Evolutionary conservation across 2,888 invertebrate genomes (phyloP).

Genomic region (Synanthedon tipuliformis): DNA sequence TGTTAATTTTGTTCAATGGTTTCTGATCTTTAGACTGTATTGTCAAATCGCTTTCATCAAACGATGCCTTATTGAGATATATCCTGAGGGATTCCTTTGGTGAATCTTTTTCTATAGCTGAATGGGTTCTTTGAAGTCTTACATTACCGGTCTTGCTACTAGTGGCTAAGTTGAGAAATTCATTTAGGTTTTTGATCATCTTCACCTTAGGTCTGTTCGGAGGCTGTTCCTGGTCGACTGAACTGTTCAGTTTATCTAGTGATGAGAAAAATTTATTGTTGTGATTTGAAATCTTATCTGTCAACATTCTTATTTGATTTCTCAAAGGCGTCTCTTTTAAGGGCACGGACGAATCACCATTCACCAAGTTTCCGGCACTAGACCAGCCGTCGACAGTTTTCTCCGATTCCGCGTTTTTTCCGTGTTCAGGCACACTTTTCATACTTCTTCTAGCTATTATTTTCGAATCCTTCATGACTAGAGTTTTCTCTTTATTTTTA

Average conservation of each 20-base stretch:
- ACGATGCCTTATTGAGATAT: constrained; percentile 43
- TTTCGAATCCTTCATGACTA: constrained; percentile 27
- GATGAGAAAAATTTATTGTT: constrained; percentile 69
- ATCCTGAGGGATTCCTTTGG: constrained; percentile 44
- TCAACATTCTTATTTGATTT: constrained; percentile 49
- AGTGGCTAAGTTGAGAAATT: constrained; percentile 83
- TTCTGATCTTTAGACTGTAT: constrained; percentile 25
- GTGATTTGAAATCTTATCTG: constrained; percentile 56
- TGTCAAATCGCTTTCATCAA: constrained; percentile 34
- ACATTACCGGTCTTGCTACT: constrained; percentile 61
- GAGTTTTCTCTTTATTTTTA: constrained; percentile 15
- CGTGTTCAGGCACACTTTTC: constrained; percentile 52
- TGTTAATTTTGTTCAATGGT: constrained; percentile 26
- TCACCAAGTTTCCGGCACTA: constrained; percentile 43
- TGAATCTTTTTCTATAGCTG: constrained; percentile 38
- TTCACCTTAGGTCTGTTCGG: constrained; percentile 48
- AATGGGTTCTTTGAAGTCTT: constrained; percentile 44
- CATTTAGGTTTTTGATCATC: constrained; percentile 84
- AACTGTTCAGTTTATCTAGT: constrained; percentile 66
- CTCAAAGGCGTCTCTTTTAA: constrained; percentile 45
- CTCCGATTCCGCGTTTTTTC: constrained; percentile 24
- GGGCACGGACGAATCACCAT: constrained; percentile 37
- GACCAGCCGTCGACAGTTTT: constrained; percentile 29
- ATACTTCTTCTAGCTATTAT: constrained; percentile 30
- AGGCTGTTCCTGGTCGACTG: constrained; percentile 33